Conservation (phyloP, 2,888 invertebrate genomes). For the Parnassius apollo region DNA sequence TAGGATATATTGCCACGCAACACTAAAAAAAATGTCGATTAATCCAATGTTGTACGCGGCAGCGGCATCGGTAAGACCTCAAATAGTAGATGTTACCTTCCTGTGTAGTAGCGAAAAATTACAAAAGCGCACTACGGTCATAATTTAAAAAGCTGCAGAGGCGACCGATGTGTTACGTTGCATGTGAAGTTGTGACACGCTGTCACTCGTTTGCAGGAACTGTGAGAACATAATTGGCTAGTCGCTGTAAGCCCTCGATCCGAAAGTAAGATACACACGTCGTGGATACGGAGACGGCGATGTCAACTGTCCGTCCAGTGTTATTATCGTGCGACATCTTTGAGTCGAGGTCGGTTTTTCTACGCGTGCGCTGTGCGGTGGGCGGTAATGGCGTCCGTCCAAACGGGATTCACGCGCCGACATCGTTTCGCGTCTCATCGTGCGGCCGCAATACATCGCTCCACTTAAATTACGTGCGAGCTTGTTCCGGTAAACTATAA, state of each 20-base stretch:
- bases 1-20: too few species aligned
- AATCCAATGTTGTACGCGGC: too few species aligned
- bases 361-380: constrained; percentile 70
- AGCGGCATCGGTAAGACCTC: too few species aligned
- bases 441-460: constrained; percentile 76
- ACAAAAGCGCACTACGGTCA: constrained; percentile 40
- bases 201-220: constrained; percentile 57
- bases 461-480: constrained; percentile 73
- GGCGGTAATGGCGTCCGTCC: constrained; percentile 76
- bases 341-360: constrained; percentile 69
- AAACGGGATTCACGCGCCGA: constrained; percentile 75
- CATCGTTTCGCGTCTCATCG: constrained; percentile 77
- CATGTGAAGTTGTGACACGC: constrained; percentile 53
- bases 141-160: constrained; percentile 47
- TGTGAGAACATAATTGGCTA: constrained; percentile 64
- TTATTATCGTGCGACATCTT: constrained; percentile 73
- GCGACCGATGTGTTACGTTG: constrained; percentile 46
- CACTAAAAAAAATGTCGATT: too few species aligned
- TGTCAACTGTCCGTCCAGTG: constrained; percentile 67
- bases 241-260: constrained; percentile 60
- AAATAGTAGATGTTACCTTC: too few species aligned
- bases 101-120: background rate
- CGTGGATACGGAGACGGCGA: constrained; percentile 53
- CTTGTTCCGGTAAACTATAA: constrained; percentile 71
- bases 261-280: constrained; percentile 53